A percentile compares a stretch with the other conserved stretches of the same genome.
phyloP scores from a whole-genome alignment of 2,113 vertebrate species.

The Crotalus viridis region DNA sequence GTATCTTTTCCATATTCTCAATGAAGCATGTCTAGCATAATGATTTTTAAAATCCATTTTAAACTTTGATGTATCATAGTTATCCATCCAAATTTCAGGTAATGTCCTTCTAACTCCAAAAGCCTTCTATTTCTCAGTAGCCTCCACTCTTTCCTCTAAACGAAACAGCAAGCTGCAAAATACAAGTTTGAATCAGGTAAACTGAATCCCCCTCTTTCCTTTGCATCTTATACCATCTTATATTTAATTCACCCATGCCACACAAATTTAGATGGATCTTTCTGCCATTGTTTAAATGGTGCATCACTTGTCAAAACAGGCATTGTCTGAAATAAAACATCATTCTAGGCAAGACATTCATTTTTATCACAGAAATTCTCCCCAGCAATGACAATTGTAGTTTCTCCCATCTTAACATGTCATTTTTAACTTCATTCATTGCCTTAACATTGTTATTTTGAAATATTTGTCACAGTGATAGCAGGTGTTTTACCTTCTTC shows the following conservation, averaged over 20 bases:
- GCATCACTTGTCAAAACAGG: neutral
- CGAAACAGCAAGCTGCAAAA: neutral
- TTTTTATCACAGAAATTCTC: neutral
- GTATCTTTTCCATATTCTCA: neutral
- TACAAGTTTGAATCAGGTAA: neutral
- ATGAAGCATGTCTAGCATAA: neutral
- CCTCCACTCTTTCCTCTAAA: neutral
- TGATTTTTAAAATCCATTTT: neutral
- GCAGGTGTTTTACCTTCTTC: neutral
- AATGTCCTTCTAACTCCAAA: neutral
- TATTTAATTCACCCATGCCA: neutral
- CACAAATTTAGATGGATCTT: neutral
- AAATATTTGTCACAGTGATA: neutral
- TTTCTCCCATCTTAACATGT: neutral
- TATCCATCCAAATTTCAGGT: neutral
- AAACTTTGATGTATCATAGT: neutral
- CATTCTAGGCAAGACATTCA: neutral
- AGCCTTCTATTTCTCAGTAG: neutral
- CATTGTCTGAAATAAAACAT: neutral
- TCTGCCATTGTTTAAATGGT: neutral
- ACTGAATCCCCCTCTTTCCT: neutral
- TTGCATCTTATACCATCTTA: neutral
- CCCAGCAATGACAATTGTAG: neutral
- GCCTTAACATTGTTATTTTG: neutral
- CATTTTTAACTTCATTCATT: neutral